Conservation (phyloP, 2,888 invertebrate genomes). For the Girardia tigrina region DNA sequence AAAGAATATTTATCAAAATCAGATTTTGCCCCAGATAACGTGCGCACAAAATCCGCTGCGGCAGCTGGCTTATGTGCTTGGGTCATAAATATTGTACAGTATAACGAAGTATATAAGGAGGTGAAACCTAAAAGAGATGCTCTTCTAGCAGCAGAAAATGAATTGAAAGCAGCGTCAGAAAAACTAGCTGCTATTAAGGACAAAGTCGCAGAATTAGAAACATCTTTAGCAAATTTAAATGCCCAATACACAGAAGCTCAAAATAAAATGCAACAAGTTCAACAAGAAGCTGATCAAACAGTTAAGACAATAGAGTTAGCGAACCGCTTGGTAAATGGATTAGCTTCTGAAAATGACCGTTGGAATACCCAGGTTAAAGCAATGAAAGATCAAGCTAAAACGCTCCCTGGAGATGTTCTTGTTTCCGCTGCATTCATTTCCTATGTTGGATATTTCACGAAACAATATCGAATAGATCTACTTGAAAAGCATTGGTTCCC, state of each 20-base stretch:
- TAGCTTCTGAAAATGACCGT: slow-evolving; percentile 85
- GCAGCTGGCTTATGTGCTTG: slow-evolving; percentile 85
- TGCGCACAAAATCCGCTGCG: slow-evolving; percentile 64
- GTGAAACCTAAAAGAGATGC: slow-evolving; percentile 88
- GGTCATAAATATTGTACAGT: slow-evolving; percentile 86
- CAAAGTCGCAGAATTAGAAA: slow-evolving; percentile 76
- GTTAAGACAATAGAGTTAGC: slow-evolving; percentile 77
- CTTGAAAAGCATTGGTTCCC: slow-evolving; percentile 62
- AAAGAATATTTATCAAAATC: slow-evolving; percentile 50
- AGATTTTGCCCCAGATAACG: slow-evolving; percentile 26
- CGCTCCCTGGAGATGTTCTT: slow-evolving; percentile 81
- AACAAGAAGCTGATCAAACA: slow-evolving; percentile 83
- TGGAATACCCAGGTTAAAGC: slow-evolving; percentile 75
- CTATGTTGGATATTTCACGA: slow-evolving; percentile 88
- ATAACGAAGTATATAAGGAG: slow-evolving; percentile 83
- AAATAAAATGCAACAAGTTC: slow-evolving; percentile 68
- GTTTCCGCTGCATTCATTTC: slow-evolving; percentile 86
- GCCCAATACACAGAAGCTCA: slow-evolving; percentile 83
- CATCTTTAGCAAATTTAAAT: slow-evolving; percentile 70
- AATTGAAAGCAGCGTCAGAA: slow-evolving; percentile 74
- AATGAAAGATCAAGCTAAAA: slow-evolving; percentile 46
- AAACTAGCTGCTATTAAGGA: slow-evolving; percentile 70
- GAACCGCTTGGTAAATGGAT: slow-evolving; percentile 77
- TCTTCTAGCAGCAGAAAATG: slow-evolving; percentile 75
- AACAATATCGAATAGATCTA: slow-evolving; percentile 72